These are phyloP conservation scores for Orthosia incerta DNA, from an alignment of 2,888 invertebrate genomes.

Conservation along the genomic window DNA sequence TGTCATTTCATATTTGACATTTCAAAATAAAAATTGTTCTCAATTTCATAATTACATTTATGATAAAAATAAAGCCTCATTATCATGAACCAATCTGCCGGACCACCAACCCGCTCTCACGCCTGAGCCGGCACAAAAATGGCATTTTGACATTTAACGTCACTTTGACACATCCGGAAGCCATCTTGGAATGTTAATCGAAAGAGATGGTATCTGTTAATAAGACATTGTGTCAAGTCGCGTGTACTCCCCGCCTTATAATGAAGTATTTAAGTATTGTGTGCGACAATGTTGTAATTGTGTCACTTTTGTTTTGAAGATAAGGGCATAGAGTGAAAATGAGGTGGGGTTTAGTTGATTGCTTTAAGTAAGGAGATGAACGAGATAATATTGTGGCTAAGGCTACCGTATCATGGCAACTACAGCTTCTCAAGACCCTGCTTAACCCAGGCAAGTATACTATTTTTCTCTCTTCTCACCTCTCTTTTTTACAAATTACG, in stretches of 20 bases:
- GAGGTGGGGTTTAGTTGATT: conserved; percentile 22
- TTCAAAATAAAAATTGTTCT: background rate
- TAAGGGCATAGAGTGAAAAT: conserved; percentile 14
- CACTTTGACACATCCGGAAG: conserved; percentile 77
- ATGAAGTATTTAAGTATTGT: conserved; percentile 49
- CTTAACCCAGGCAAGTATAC: background rate
- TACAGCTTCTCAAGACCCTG: background rate
- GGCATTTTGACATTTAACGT: conserved; percentile 86
- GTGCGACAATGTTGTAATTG: conserved; percentile 50
- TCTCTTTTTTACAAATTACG: background rate
- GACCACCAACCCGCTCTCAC: conserved; percentile 56
- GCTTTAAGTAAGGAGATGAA: conserved; percentile 9
- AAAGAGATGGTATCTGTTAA: conserved; percentile 87
- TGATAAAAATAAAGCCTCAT: conserved; percentile 38
- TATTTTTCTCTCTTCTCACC: no score
- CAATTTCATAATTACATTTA: conserved; percentile 30
- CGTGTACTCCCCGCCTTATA: conserved; percentile 74
- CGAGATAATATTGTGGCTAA: background rate
- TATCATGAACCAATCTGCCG: conserved; percentile 44
- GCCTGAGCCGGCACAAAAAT: conserved; percentile 69
- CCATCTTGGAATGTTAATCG: conserved; percentile 87
- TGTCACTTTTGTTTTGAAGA: conserved; percentile 48
- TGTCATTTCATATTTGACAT: background rate
- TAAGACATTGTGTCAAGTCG: conserved; percentile 85
- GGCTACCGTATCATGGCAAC: background rate